A percentile compares a stretch with the other conserved stretches of the same genome.
These are phyloP conservation scores for Crambe crambe DNA, from an alignment of 37 sponge, comb jelly and placozoan genomes.

Conservation along the genomic window DNA sequence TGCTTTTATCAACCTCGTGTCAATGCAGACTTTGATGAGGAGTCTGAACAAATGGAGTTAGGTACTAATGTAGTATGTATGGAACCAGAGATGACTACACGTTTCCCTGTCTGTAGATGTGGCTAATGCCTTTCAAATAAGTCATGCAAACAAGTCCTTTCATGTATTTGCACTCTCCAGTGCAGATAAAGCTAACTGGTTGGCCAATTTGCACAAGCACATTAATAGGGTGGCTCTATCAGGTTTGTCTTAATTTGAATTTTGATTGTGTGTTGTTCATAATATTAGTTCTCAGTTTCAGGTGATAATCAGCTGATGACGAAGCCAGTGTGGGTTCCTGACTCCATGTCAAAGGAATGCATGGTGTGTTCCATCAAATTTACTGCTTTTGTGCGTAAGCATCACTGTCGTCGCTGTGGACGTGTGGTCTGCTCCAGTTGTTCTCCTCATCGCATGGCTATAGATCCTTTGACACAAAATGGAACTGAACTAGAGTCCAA, in stretches of 20 bases:
- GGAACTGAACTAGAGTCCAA: neutral
- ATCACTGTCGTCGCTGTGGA: slow-evolving; percentile 89
- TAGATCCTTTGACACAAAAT: neutral
- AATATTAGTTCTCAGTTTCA: neutral
- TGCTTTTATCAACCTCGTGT: slow-evolving; percentile 44
- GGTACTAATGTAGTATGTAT: slow-evolving; percentile 6
- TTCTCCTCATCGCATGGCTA: slow-evolving; percentile 58
- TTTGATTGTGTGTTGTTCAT: neutral
- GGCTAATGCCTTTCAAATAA: slow-evolving; percentile 80
- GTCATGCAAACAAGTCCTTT: slow-evolving; percentile 85
- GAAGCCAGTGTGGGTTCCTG: slow-evolving; percentile 84
- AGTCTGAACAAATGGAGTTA: slow-evolving; percentile 35
- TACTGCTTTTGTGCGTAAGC: slow-evolving; percentile 77
- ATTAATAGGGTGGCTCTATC: slow-evolving; percentile 33
- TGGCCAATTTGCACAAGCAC: slow-evolving; percentile 68
- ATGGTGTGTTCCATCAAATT: slow-evolving; percentile 70
- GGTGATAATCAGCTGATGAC: slow-evolving; percentile 18
- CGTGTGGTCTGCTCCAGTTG: slow-evolving; percentile 78
- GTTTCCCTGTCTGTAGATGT: slow-evolving; percentile 34
- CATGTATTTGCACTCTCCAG: slow-evolving; percentile 74
- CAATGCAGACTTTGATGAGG: slow-evolving; percentile 16
- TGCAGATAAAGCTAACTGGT: slow-evolving; percentile 83
- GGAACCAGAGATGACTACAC: neutral
- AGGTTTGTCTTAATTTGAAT: neutral
- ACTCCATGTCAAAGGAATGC: slow-evolving; percentile 60